Base-by-base conservation (phyloP, 2,797 vertebrate species). In the Bufotes viridis region DNA sequence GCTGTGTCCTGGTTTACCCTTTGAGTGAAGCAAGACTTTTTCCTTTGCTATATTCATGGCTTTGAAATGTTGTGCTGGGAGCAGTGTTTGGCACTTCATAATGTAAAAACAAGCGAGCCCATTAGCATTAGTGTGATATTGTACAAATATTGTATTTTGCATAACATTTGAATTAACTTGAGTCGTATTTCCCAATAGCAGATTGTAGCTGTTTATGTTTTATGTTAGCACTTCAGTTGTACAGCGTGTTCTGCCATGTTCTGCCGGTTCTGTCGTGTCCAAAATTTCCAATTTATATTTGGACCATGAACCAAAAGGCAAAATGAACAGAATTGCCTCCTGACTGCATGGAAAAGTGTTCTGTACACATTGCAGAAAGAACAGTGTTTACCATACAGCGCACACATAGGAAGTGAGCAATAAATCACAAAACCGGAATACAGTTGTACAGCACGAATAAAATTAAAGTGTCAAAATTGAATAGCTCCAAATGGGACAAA, bases 131-230 rank as follows among this genome's bases (percentile, higher is more conserved):
- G 92, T 92, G 90, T 91, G 91, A 91, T 67, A 92, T 91, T 91
- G 80, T 91, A 94, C 89, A 91, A 93, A 94, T 91, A 91, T 90
- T 87, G 90, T 92, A 92, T 93, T 92, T 92, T 95, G 91, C 93
- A 93, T 93, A 94, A 94, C 90, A 90, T 93, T 93, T 93, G 92
- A 93, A 93, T 92, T 92, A 92, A 92, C 89, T 90, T 42, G 84
- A 86, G 87, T 85, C 78, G 85, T 82, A 90, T 94, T 92, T 93
- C 93, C 92, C 93, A 93, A 90, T 82, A 83, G 91, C 80, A 86
- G 90, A 89, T 92, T 91, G 87, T 83, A 92, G 84, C 90, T 91
- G 86, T 91, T 93, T 93, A 90, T 87, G 67, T 90, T 88, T 92
- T 91, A 53, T n/a, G 83, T 91, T 91, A 91, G 91, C 87, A 22